Evolutionary conservation across 2,888 invertebrate genomes (phyloP).

Genomic region (Podabrus alpinus): DNA sequence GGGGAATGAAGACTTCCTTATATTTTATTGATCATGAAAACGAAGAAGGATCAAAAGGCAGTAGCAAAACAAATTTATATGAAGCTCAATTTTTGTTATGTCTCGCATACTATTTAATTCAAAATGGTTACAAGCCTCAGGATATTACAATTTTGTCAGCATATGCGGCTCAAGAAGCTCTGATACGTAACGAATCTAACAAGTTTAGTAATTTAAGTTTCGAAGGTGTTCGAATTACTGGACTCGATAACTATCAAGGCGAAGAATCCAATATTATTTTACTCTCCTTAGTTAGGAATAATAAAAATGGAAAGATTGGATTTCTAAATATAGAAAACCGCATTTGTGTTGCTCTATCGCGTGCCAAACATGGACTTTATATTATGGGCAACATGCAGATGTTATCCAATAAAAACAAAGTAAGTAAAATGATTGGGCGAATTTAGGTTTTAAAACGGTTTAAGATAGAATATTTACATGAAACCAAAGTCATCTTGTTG

Average conservation of each 20-base stretch:
- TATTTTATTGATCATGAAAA: slow-evolving; percentile 69
- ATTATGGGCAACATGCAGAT: slow-evolving; percentile 73
- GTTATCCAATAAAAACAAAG: slow-evolving; percentile 57
- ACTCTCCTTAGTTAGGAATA: slow-evolving; percentile 79
- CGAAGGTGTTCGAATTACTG: slow-evolving; percentile 63
- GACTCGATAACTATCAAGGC: slow-evolving; percentile 82
- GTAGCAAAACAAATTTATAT: slow-evolving; percentile 66
- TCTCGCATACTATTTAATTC: slow-evolving; percentile 65
- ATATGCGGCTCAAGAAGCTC: slow-evolving; percentile 71
- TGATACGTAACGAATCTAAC: slow-evolving; percentile 58
- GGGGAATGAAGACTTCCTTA: slow-evolving; percentile 65
- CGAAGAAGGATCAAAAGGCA: slow-evolving; percentile 61
- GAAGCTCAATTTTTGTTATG: slow-evolving; percentile 68
- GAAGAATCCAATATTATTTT: slow-evolving; percentile 79
- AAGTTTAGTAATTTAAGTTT: slow-evolving; percentile 45
- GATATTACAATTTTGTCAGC: slow-evolving; percentile 76
- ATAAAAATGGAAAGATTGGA: slow-evolving; percentile 69
- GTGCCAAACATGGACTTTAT: slow-evolving; percentile 73
- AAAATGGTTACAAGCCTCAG: slow-evolving; percentile 61
- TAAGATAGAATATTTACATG: too few species aligned
- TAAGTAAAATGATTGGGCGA: too few species aligned
- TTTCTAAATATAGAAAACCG: slow-evolving; percentile 72
- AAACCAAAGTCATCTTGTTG: too few species aligned
- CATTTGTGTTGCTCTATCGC: slow-evolving; percentile 77
- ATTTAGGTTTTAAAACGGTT: too few species aligned